These are phyloP conservation scores for Tolypeutes matacus DNA, from an alignment of 2,797 vertebrate genomes.

Conservation along the genomic window DNA sequence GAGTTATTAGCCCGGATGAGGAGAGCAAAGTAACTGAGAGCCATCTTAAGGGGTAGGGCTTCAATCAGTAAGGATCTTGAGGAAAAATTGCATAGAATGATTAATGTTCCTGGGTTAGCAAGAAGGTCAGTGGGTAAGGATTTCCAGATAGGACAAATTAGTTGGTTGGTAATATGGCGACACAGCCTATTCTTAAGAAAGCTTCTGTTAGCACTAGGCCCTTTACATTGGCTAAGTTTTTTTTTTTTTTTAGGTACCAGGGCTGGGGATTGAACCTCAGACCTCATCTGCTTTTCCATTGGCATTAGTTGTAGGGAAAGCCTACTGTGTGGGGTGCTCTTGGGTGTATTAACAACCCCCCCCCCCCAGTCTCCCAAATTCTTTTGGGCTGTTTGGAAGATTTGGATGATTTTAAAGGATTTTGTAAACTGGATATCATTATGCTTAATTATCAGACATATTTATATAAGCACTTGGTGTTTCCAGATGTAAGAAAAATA, in stretches of 20 bases:
- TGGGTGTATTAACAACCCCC: neutral
- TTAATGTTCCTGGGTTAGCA: neutral
- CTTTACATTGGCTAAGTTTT: neutral
- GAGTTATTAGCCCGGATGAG: neutral
- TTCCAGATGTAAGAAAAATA: neutral
- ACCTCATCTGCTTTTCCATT: neutral
- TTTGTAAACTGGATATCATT: neutral
- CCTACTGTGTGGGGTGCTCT: neutral
- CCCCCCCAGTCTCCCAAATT: neutral
- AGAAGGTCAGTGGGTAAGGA: neutral
- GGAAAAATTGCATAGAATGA: neutral
- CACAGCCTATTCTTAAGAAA: neutral
- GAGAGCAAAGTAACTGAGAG: neutral
- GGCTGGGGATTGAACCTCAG: neutral
- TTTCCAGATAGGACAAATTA: neutral
- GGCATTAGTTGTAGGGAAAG: neutral
- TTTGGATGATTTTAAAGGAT: slow-evolving; percentile 19
- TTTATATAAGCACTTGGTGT: neutral
- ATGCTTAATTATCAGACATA: slow-evolving; percentile 20
- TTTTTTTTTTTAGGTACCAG: slow-evolving; percentile 30
- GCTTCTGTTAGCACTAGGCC: neutral
- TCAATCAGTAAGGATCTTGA: neutral
- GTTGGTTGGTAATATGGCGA: neutral
- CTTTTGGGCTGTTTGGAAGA: neutral
- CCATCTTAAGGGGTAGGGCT: neutral